Evolutionary conservation across 2,113 vertebrate genomes (phyloP).

Genomic region (Semicossyphus pulcher): DNA sequence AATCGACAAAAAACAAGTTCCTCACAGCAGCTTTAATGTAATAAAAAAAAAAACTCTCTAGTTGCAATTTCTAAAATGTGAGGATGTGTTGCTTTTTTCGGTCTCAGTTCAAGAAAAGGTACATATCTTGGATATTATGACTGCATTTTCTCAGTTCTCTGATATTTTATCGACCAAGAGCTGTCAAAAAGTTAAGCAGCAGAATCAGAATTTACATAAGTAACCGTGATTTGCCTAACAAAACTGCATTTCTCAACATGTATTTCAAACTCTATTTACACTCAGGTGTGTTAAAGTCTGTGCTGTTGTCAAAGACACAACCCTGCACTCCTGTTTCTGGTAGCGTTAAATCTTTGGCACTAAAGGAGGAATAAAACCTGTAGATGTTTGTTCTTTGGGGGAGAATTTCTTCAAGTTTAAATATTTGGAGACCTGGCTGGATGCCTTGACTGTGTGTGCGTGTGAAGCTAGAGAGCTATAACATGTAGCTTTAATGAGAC

Average conservation of each 20-base stretch:
- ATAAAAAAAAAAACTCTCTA: too few species aligned
- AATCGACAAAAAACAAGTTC: too few species aligned
- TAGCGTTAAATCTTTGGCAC: slow-evolving; percentile 4
- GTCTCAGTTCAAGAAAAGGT: too few species aligned
- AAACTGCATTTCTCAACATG: background rate
- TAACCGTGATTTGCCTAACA: too few species aligned
- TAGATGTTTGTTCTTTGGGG: slow-evolving; percentile 51
- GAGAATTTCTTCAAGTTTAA: slow-evolving; percentile 69
- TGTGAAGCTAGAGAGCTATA: slow-evolving; percentile 4
- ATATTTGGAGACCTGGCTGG: slow-evolving; percentile 74
- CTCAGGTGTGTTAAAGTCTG: slow-evolving; percentile 9
- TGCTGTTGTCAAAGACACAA: background rate
- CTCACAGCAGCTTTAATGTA: too few species aligned
- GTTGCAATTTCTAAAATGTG: too few species aligned
- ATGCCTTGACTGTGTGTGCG: slow-evolving; percentile 46
- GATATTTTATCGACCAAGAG: too few species aligned
- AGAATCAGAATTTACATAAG: too few species aligned
- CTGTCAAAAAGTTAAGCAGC: background rate
- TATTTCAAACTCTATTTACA: background rate
- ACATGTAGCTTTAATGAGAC: slow-evolving; percentile 10
- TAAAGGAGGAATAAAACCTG: slow-evolving; percentile 4
- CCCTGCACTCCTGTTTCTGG: background rate
- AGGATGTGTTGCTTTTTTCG: too few species aligned
- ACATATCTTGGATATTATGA: too few species aligned
- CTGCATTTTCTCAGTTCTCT: too few species aligned